phyloP scores from a whole-genome alignment of 2,888 invertebrate genomes.

The Pecten maximus region DNA sequence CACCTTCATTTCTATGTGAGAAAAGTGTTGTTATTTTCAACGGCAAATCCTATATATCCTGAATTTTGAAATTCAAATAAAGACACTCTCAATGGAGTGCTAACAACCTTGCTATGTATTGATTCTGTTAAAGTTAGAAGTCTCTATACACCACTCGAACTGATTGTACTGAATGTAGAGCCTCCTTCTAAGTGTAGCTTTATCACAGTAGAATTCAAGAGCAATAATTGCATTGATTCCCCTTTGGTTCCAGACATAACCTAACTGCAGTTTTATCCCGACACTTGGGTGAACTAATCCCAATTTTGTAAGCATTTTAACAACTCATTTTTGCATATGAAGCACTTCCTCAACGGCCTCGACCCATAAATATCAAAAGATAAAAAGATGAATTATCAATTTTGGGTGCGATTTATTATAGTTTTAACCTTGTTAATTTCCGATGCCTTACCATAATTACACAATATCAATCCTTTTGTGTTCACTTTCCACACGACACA shows the following conservation, averaged over 20 bases:
- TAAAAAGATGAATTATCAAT: neutral
- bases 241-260: neutral
- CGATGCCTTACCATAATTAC: neutral
- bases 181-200: too few relatives aligned
- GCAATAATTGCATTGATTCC: neutral
- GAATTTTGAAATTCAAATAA: too few relatives aligned
- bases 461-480: slow-evolving; percentile 30
- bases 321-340: neutral
- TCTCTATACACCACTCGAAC: neutral
- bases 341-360: neutral
- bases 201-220: too few relatives aligned
- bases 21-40: too few relatives aligned
- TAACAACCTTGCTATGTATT: neutral
- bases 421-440: neutral
- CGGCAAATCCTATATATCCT: too few relatives aligned
- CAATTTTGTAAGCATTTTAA: neutral
- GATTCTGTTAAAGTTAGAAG: neutral
- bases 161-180: neutral
- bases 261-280: neutral
- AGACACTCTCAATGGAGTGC: too few relatives aligned
- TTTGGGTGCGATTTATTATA: neutral
- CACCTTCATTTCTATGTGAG: too few relatives aligned
- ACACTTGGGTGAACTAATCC: neutral
- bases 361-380: neutral
- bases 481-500: neutral